phyloP scores from a whole-genome alignment of 2,888 invertebrate genomes.

The Anagyrus pseudococci region DNA sequence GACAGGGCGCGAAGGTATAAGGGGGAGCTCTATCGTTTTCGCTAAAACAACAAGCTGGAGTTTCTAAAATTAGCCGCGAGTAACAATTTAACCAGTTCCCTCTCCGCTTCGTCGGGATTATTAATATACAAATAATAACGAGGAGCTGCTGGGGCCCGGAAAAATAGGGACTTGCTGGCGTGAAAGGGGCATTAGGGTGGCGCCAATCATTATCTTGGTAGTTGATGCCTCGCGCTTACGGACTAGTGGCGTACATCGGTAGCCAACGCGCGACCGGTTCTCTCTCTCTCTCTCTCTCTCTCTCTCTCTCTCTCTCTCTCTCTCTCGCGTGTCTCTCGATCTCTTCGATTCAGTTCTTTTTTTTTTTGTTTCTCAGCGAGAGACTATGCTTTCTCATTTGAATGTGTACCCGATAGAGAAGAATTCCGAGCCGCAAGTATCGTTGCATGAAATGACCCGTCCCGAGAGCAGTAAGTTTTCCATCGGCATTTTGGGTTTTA shows the following conservation, averaged over 20 bases:
- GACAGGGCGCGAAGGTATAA: too few species aligned
- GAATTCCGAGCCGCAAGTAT: too few species aligned
- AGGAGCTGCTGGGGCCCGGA: too few species aligned
- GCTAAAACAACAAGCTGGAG: background rate
- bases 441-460: too few species aligned
- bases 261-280: slow-evolving; percentile 35
- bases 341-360: background rate
- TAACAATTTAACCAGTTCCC: background rate
- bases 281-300: background rate
- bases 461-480: too few species aligned
- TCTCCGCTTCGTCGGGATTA: background rate
- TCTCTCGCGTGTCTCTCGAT: background rate
- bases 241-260: slow-evolving; percentile 22
- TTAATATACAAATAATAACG: slow-evolving; percentile 8
- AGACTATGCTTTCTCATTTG: too few species aligned
- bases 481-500: too few species aligned
- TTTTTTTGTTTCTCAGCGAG: background rate
- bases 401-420: too few species aligned
- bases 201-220: slow-evolving; percentile 9
- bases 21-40: too few species aligned
- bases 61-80: slow-evolving; percentile 12
- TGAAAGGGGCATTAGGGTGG: background rate
- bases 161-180: slow-evolving; percentile 21
- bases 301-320: background rate
- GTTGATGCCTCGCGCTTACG: slow-evolving; percentile 16